These are phyloP conservation scores for Cheirogaleus major DNA, from an alignment of 2,797 vertebrate genomes.

Conservation along the genomic window DNA sequence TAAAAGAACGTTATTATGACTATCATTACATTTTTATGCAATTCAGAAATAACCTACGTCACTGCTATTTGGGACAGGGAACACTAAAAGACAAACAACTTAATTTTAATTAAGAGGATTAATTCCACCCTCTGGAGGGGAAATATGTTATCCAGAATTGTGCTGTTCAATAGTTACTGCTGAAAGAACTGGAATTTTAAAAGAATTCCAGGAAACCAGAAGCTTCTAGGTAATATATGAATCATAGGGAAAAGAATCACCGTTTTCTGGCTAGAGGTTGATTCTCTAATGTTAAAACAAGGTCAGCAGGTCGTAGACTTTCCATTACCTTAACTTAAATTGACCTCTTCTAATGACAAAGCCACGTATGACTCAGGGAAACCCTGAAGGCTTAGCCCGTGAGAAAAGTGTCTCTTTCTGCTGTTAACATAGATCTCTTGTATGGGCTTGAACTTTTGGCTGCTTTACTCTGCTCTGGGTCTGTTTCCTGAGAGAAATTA, in stretches of 20 bases:
- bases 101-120: not conserved
- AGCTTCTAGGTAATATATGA: slow-evolving; percentile 33
- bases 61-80: not conserved
- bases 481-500: slow-evolving; percentile 2
- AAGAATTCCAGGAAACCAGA: slow-evolving; percentile 64
- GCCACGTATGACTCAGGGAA: not conserved
- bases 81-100: not conserved
- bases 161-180: slow-evolving; percentile 4
- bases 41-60: not conserved
- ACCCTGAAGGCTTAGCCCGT: not conserved
- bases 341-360: slow-evolving; percentile 35
- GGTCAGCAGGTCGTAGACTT: not conserved
- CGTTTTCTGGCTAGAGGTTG: slow-evolving; percentile 34
- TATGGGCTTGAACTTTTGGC: not conserved
- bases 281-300: slow-evolving; percentile 29
- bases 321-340: slow-evolving; percentile 23
- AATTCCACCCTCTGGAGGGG: not conserved
- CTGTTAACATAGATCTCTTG: not conserved
- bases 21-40: not conserved
- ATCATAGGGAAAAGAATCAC: slow-evolving; percentile 35
- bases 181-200: slow-evolving; percentile 36
- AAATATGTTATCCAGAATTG: not conserved
- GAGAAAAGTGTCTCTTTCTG: not conserved
- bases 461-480: not conserved
- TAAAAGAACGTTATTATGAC: not conserved